Conservation (phyloP, 2,113 vertebrate genomes). For the Tonatia bakeri region DNA sequence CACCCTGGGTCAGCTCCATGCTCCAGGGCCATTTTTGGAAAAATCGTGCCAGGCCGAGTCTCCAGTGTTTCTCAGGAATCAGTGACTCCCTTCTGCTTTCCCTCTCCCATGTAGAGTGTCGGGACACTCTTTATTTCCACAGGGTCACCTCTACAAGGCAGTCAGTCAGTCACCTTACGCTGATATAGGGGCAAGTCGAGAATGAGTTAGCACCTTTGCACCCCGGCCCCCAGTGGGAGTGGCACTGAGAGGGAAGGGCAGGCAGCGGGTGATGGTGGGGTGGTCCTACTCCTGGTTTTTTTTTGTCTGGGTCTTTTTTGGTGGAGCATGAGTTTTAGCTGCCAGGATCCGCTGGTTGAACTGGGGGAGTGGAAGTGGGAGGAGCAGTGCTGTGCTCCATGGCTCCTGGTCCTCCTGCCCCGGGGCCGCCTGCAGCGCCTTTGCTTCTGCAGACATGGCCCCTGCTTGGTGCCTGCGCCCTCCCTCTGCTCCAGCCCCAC, state of each 20-base stretch:
- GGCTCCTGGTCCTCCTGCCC: neutral
- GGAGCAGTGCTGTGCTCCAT: neutral
- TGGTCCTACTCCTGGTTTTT: neutral
- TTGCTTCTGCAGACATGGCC: neutral
- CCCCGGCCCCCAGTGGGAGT: too few species aligned
- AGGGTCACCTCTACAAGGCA: neutral
- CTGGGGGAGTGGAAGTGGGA: neutral
- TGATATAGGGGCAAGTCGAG: neutral
- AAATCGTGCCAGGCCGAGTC: neutral
- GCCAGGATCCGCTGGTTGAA: neutral
- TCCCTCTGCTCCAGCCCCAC: neutral
- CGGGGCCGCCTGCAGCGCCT: neutral
- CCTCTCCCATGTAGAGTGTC: neutral
- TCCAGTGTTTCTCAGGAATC: neutral
- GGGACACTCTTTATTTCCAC: neutral
- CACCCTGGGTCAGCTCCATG: neutral
- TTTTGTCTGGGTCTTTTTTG: neutral
- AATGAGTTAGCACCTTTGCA: neutral
- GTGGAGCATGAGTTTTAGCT: neutral
- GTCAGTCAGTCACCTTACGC: too few species aligned
- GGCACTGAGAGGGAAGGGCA: neutral
- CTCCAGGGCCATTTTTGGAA: neutral
- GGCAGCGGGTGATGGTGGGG: neutral
- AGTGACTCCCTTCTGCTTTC: neutral
- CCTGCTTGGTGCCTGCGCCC: neutral